Percentiles rank a stretch among this genome's conserved stretches.
These are phyloP conservation scores for Ormia ochracea DNA, from an alignment of 2,888 invertebrate genomes.

Conservation along the genomic window DNA sequence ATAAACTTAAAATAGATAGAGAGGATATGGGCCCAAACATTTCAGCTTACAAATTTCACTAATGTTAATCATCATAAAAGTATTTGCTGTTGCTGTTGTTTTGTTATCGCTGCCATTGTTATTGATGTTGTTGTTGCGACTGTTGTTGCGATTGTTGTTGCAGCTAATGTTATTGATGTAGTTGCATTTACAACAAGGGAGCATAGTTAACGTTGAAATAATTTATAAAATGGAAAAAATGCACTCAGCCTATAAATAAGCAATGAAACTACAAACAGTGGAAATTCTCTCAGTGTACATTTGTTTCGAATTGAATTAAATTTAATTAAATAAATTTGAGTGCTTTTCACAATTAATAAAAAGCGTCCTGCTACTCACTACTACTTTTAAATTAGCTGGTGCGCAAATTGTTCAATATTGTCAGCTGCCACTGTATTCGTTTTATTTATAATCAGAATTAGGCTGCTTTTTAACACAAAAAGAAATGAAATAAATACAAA, in stretches of 20 bases:
- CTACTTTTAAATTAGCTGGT: no score
- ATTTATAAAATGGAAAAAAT: constrained; percentile 57
- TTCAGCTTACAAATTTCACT: constrained; percentile 46
- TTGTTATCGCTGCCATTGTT: constrained; percentile 33
- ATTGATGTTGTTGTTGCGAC: constrained; percentile 5
- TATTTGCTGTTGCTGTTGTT: constrained; percentile 53
- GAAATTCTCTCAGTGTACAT: not conserved
- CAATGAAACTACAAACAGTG: constrained; percentile 27
- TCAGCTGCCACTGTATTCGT: not conserved
- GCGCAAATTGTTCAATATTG: no score
- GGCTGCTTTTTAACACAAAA: constrained; percentile 20
- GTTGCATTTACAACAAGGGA: constrained; percentile 24
- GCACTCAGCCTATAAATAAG: constrained; percentile 45
- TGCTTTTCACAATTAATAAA: no score
- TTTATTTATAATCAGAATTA: not conserved
- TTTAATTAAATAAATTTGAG: no score
- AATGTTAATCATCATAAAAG: constrained; percentile 62
- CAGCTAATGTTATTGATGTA: constrained; percentile 8
- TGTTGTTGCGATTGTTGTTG: not conserved
- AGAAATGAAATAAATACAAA: constrained; percentile 58
- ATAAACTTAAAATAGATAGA: constrained; percentile 10
- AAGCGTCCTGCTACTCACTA: no score
- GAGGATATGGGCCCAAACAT: constrained; percentile 34
- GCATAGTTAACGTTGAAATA: constrained; percentile 56
- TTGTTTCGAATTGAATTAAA: not conserved